Evolutionary conservation across 2,113 vertebrate species (phyloP), one percentile per base, ranked within the genome.

Genomic region (Rhagologus leucostigma): DNA sequence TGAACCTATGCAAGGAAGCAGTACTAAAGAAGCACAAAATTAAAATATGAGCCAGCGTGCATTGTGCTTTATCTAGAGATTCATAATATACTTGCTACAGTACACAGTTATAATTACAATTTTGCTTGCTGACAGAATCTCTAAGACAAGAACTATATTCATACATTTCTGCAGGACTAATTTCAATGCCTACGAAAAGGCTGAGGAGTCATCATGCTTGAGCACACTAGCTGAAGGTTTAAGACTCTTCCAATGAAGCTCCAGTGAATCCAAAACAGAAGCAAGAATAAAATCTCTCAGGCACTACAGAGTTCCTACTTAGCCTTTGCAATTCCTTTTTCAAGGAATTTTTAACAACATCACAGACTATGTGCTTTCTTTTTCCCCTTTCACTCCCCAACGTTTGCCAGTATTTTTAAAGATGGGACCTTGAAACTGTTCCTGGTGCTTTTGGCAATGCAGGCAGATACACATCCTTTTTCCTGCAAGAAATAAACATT

Each of bases 31-130:
- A 71, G 11, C 30, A 70, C 55, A 29, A 89, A 89, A 32, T 56
- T 47, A 63, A 94, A 79, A 62, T 10, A 52, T 0, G 0, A 84
- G 49, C n/a, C 71, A 32, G 42, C 0, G 0, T 11, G 19, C 46
- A 69, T 57, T 90, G 71, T 53, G 18, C 39, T 89, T 83, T 53
- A 85, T 50, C 23, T 41, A 68, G 30, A 65, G 27, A 74, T 42
- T 84, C 46, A 50, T 46, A 76, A 59, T 10, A 27, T 44, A 63
- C 57, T 80, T 90, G 32, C 62, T 75, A 27, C 33, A 59, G 18
- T 16, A 56, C 11, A 24, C 22, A 42, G 16, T 52, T 60, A 30
- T 39, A 77, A 81, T 52, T 65, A 73, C 9, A 52, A 13, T 60
- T 93, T 89, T 77, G 32, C 47, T 62, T 84, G 49, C 55, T 79